phyloP scores from a whole-genome alignment of 2,113 vertebrate genomes.

The Microtus montanus region DNA sequence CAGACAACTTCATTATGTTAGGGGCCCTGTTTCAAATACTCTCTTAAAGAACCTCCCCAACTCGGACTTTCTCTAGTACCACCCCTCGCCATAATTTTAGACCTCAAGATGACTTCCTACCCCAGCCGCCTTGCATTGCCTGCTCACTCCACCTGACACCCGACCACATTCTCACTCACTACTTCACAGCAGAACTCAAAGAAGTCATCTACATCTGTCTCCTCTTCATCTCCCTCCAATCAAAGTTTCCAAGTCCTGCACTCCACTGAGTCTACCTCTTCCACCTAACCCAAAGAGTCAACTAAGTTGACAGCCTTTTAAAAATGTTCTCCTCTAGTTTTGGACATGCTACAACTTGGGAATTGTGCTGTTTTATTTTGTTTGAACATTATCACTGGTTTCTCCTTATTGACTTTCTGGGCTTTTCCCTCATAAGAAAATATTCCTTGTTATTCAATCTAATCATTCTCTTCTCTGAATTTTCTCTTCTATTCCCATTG shows the following conservation, averaged over 20 bases:
- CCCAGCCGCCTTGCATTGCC: not conserved
- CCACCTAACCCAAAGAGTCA: not conserved
- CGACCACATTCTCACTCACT: not conserved
- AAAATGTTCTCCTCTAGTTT: constrained; percentile 28
- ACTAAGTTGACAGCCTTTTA: not conserved
- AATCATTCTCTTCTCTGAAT: not conserved
- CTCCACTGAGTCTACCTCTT: not conserved
- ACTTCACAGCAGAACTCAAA: constrained; percentile 1
- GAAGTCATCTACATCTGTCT: not conserved
- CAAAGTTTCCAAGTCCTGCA: not conserved
- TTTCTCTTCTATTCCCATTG: not conserved
- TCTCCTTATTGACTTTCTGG: not conserved
- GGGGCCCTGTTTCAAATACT: not conserved
- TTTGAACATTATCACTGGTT: not conserved
- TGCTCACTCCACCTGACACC: not conserved
- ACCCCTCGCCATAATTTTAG: not conserved
- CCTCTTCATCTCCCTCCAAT: not conserved
- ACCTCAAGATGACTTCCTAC: not conserved
- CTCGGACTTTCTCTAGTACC: not conserved
- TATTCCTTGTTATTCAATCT: not conserved
- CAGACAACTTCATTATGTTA: not conserved
- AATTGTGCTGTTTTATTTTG: not conserved
- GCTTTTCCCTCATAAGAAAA: not conserved
- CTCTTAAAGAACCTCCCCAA: not conserved
- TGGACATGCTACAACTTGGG: not conserved